Base-by-base conservation (phyloP, 2,888 invertebrate species). In the Chrysopilus asiliformis region DNA sequence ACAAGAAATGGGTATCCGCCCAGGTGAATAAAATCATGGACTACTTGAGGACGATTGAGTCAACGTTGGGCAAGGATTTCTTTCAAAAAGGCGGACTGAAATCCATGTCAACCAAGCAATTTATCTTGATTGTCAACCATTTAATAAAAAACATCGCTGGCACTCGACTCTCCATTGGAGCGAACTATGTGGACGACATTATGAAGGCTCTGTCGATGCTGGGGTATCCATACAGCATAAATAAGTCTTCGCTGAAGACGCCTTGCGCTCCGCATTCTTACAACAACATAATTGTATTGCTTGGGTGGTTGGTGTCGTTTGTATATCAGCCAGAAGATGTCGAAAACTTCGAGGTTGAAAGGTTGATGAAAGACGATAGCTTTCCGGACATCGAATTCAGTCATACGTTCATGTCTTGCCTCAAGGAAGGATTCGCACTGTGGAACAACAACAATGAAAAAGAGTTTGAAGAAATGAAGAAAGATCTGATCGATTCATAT, bases 161-260 rank as follows among this genome's bases (percentile, higher is more conserved):
- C 2, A 57, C 49, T 40, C 53, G 55, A 5, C 48, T 52, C n/a
- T 45, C 45, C 10, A 53, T 58, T 5, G 24, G 6, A 4, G 41
- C 29, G 3, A 60, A 58, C 35, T 51, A 60, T 40, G 52, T 60
- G 1, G 60, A 61, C 13, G 55, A 56, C 22, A 56, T 61, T 3
- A 47, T 47, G 0, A 55, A 49, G 20, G 51, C 56, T 5, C 41
- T 63, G 16, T 49, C 52, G 10, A 53, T 56, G 40, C 46, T 63
- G 2, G 50, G 54, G 3, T 63, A 60, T 48, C 62, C 62, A 1
- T 49, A 55, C 42, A 51, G 50, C 4, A 43, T 61, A 14, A 59
- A 53, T 32, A 63, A 63, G 38, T 63, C 62, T 0, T 60, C 59
- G 53, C 40, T 63, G 6, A 56, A 58, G 44, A 60, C 63, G 4